A percentile compares a stretch with the other conserved stretches of the same genome.
phyloP scores from a whole-genome alignment of 92 coral and sea anemone species.

The Zoanthus sociatus region DNA sequence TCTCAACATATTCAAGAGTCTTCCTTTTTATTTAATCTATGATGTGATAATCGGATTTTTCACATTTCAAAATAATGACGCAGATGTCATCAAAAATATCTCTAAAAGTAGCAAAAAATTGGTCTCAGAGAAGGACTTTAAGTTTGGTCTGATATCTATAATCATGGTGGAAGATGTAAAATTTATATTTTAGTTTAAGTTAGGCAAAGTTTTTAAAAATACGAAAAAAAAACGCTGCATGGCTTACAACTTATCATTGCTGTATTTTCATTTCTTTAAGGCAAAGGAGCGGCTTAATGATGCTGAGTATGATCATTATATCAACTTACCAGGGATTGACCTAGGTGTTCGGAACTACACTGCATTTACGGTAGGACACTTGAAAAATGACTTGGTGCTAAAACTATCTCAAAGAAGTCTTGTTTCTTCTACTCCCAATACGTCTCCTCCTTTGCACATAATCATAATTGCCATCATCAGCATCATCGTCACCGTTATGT shows the following conservation, averaged over 20 bases:
- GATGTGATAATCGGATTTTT: no score
- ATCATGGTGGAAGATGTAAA: background rate
- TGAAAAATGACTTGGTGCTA: no score
- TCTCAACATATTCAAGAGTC: no score
- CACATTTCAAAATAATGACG: no score
- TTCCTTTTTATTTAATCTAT: no score
- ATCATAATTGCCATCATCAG: no score
- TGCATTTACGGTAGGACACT: conserved; percentile 27
- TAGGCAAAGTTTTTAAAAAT: background rate
- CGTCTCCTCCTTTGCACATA: no score
- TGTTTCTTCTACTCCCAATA: background rate
- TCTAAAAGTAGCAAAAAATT: no score
- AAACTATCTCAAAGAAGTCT: background rate
- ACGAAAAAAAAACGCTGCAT: background rate
- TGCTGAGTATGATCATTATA: background rate
- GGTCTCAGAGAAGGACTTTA: no score
- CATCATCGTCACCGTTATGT: no score
- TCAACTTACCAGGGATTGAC: conserved; percentile 32
- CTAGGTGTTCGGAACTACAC: background rate
- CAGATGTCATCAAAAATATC: no score
- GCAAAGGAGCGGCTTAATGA: background rate
- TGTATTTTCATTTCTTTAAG: background rate
- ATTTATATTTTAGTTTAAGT: background rate
- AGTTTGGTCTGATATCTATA: background rate
- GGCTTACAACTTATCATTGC: background rate